phyloP scores from a whole-genome alignment of 2,113 vertebrate species.

The Xenopus tropicalis region DNA sequence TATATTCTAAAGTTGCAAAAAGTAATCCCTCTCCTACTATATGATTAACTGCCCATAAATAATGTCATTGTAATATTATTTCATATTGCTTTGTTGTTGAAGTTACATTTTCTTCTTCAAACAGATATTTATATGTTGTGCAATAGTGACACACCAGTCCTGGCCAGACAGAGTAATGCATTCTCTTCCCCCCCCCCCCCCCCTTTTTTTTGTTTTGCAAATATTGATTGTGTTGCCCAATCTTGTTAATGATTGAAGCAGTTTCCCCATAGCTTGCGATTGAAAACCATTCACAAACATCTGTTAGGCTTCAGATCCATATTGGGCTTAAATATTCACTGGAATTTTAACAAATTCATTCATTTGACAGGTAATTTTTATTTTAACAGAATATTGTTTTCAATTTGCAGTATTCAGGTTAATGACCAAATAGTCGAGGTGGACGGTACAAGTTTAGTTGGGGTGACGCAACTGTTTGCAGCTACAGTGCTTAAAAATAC shows the following conservation, averaged over 20 bases:
- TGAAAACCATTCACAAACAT: not conserved
- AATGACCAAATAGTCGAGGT: conserved; percentile 94
- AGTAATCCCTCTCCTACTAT: too few relatives aligned
- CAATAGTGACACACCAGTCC: too few relatives aligned
- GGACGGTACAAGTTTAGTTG: conserved; percentile 84
- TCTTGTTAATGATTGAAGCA: conserved; percentile 30
- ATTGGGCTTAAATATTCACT: not conserved
- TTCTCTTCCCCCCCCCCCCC: too few relatives aligned
- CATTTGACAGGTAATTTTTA: not conserved
- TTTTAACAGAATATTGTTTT: conserved; percentile 42
- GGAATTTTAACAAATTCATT: not conserved
- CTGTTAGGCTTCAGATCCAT: not conserved
- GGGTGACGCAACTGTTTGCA: conserved; percentile 89
- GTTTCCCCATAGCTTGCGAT: not conserved
- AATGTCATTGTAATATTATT: too few relatives aligned
- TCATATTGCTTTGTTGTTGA: too few relatives aligned
- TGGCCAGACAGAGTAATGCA: too few relatives aligned
- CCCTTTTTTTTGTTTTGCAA: conserved; percentile 1
- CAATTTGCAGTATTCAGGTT: conserved; percentile 78
- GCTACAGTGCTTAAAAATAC: conserved; percentile 91
- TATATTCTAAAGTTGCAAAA: too few relatives aligned
- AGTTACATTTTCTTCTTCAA: too few relatives aligned
- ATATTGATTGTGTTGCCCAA: conserved; percentile 11
- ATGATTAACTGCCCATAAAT: too few relatives aligned
- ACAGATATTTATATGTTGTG: too few relatives aligned